phyloP scores from a whole-genome alignment of 2,797 vertebrate species.

The Galago senegalensis region DNA sequence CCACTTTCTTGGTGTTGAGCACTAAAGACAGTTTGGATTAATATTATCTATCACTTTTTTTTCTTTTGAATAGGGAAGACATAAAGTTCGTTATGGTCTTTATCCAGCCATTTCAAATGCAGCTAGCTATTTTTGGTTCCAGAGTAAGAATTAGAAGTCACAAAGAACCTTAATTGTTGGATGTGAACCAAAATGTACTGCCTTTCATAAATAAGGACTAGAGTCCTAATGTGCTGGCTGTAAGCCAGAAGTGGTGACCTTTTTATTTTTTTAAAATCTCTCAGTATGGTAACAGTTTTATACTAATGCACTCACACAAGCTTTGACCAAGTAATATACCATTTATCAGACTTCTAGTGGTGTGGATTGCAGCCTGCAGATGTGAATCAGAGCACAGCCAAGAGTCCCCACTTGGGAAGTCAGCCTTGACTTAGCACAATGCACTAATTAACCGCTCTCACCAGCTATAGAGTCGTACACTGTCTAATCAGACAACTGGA shows the following conservation, averaged over 20 bases:
- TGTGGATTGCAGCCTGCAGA: background rate
- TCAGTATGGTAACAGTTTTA: background rate
- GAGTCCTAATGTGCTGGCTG: background rate
- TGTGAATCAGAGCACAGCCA: constrained; percentile 69
- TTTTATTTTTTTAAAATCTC: too few relatives aligned
- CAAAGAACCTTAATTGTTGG: background rate
- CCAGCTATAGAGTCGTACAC: background rate
- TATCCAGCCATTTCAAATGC: constrained; percentile 31
- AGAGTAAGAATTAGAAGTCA: background rate
- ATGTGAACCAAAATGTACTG: background rate
- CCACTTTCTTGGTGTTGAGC: background rate
- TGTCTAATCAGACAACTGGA: constrained; percentile 49
- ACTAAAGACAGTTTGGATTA: background rate
- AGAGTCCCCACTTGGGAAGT: background rate
- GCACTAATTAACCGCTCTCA: constrained; percentile 44
- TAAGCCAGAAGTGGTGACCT: background rate
- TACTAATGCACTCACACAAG: background rate
- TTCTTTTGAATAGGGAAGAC: background rate
- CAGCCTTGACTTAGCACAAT: constrained; percentile 39
- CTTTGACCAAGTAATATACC: constrained; percentile 26
- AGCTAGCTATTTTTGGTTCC: background rate
- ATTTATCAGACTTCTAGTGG: background rate
- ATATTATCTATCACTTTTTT: background rate
- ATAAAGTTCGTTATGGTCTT: constrained; percentile 10
- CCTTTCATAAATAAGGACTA: background rate